Evolutionary conservation across 2,888 invertebrate species (phyloP), one percentile per base, ranked within the genome.

Genomic region (Clitarchus hookeri): DNA sequence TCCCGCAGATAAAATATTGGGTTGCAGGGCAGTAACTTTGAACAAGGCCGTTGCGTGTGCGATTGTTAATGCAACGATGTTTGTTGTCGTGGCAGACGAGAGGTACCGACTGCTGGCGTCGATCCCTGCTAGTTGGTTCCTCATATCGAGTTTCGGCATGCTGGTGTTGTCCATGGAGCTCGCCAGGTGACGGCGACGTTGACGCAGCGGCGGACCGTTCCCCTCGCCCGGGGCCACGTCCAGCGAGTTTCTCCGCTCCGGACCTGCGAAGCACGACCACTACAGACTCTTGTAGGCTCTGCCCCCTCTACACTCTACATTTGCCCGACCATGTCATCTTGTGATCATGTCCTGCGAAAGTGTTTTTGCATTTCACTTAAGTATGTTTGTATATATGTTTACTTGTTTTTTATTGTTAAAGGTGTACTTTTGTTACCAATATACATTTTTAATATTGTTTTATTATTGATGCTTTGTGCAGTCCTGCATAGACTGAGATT

Each of bases 51-150:
- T 36, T 48, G 6, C 16, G 8, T 8, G 48, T 48, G 48, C 48
- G 1, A 48, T 16, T 48, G 48, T 48, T 48, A 16, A 48, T 48
- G 48, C 6, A 8, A 11, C 8, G 6, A 19, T n/a, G 65, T 25
- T 54, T 19, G 25, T 84, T 11, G 44, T 16, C 53, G 23, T 94
- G 94, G 88, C 94, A 94, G 96, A 97, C 91, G 96, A 97, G 91
- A 93, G 96, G 89, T 97, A 95, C 91, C 93, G 94, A 88, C 93
- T 97, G 87, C 92, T 97, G 87, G 94, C 96, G 6, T 97, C 97
- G 82, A 94, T 97, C 89, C 97, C 97, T 36, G 95, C 95, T 9
- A 94, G 96, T 88, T 91, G 96, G 89, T 97, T 95, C 90, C 89
- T 97, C 83, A 94, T 97, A 90, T 92, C 94, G 86, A 96, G 95